Percentiles rank a stretch among this genome's conserved stretches.
phyloP scores from a whole-genome alignment of 1,140 invertebrate genomes.

The Phortica variegata region DNA sequence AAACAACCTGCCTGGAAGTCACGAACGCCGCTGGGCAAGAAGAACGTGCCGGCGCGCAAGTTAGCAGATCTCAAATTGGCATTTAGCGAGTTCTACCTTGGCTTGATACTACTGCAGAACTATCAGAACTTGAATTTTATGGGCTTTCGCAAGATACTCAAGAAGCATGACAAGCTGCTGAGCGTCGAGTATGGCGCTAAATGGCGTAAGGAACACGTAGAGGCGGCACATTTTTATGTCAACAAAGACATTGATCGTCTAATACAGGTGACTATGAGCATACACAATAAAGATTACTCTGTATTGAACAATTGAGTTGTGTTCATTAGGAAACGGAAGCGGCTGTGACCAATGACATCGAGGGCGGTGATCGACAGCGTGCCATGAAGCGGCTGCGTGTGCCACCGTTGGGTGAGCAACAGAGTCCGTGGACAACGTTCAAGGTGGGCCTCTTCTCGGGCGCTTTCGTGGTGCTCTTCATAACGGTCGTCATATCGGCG shows the following conservation, averaged over 20 bases:
- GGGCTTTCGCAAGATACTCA: constrained; percentile 90
- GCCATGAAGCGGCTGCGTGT: constrained; percentile 87
- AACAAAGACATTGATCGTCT: constrained; percentile 86
- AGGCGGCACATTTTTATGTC: constrained; percentile 79
- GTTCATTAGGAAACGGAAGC: constrained; percentile 83
- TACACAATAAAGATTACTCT: too few relatives aligned
- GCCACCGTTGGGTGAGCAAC: constrained; percentile 81
- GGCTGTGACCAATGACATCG: constrained; percentile 78
- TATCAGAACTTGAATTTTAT: constrained; percentile 85
- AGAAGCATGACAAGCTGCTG: constrained; percentile 87
- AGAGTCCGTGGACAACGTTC: constrained; percentile 82
- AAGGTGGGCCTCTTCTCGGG: constrained; percentile 81
- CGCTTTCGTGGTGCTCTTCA: constrained; percentile 75
- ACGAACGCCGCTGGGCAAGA: constrained; percentile 62
- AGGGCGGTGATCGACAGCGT: constrained; percentile 76
- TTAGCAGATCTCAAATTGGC: constrained; percentile 85
- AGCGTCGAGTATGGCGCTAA: constrained; percentile 63
- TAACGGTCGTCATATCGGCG: constrained; percentile 74
- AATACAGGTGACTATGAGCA: too few relatives aligned
- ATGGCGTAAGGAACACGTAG: constrained; percentile 80
- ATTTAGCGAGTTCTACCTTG: constrained; percentile 90
- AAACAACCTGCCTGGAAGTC: constrained; percentile 56
- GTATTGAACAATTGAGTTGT: too few relatives aligned
- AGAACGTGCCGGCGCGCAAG: constrained; percentile 64
- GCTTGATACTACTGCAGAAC: constrained; percentile 75